Evolutionary conservation across 2,113 vertebrate genomes (phyloP).

Genomic region (Polyodon spathula): DNA sequence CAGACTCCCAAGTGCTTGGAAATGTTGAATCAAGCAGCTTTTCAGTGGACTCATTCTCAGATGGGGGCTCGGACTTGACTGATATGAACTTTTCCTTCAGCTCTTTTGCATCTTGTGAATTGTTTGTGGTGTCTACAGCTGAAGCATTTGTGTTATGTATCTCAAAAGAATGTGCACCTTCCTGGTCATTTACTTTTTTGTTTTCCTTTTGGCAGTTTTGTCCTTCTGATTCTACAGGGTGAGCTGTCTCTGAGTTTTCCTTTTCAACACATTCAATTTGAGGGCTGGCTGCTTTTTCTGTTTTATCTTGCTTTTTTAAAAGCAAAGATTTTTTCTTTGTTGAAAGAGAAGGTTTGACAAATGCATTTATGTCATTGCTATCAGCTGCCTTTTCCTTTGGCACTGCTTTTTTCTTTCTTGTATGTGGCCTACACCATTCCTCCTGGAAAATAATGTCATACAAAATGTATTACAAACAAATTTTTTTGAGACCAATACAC

Average conservation of each 20-base stretch:
- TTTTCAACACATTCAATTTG: not conserved
- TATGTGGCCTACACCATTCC: slow-evolving; percentile 16
- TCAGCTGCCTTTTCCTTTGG: slow-evolving; percentile 17
- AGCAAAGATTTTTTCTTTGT: slow-evolving; percentile 32
- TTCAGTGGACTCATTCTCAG: not conserved
- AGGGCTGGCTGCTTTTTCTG: slow-evolving; percentile 21
- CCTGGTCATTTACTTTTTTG: too few species aligned
- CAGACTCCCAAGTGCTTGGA: too few species aligned
- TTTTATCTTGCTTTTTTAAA: slow-evolving; percentile 41
- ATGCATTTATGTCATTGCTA: slow-evolving; percentile 5
- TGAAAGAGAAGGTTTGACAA: slow-evolving; percentile 12
- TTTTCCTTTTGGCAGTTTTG: not conserved
- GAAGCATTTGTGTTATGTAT: slow-evolving; percentile 30
- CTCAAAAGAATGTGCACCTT: slow-evolving; percentile 12
- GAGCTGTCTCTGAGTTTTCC: not conserved
- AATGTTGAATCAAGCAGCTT: too few species aligned
- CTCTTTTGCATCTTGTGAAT: not conserved
- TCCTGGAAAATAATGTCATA: slow-evolving; percentile 21
- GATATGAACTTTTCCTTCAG: not conserved
- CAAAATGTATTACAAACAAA: too few species aligned
- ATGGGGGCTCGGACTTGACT: not conserved
- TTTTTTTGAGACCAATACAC: too few species aligned
- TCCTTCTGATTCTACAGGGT: slow-evolving; percentile 1
- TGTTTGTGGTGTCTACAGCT: slow-evolving; percentile 14
- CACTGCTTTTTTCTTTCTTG: slow-evolving; percentile 22